A percentile compares a stretch with the other conserved stretches of the same genome.
Conservation (phyloP, 1,140 invertebrate species). For the Bursaphelenchus mucronatus region DNA sequence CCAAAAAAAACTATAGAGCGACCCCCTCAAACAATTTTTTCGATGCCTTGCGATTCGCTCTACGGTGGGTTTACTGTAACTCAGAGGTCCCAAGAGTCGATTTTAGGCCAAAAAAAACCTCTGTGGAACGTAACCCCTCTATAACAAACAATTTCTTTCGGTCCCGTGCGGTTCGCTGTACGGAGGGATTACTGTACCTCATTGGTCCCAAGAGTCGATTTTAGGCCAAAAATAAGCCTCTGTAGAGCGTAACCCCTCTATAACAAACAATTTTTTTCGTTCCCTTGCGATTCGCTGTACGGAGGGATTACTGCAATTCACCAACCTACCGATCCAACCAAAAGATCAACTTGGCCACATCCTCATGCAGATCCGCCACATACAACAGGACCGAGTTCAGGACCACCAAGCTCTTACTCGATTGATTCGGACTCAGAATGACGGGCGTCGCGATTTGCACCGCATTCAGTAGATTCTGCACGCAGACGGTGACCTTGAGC, state of each 20-base stretch:
- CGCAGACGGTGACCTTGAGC: conserved; percentile 24
- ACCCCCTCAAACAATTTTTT: no score
- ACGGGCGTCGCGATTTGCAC: conserved; percentile 33
- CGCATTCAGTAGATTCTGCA: conserved; percentile 40
- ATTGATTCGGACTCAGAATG: conserved; percentile 39
- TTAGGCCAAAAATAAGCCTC: neutral
- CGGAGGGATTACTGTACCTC: no score
- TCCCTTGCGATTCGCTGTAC: conserved; percentile 7
- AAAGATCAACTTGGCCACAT: conserved; percentile 38
- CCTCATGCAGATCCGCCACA: conserved; percentile 33
- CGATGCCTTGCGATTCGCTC: no score
- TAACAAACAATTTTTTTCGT: conserved; percentile 1
- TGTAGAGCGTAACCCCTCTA: neutral
- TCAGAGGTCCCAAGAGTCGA: no score
- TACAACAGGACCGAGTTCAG: conserved; percentile 39
- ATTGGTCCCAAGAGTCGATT: no score
- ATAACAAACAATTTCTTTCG: no score
- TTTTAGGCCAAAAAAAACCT: no score
- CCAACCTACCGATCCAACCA: conserved; percentile 40
- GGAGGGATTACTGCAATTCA: neutral
- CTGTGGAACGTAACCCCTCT: no score
- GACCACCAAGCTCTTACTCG: conserved; percentile 30
- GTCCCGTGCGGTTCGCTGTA: no score
- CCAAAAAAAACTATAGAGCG: no score
- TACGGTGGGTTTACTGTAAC: no score